These are phyloP conservation scores for Antechinus flavipes DNA, from an alignment of 2,113 vertebrate genomes.

Conservation along the genomic window DNA sequence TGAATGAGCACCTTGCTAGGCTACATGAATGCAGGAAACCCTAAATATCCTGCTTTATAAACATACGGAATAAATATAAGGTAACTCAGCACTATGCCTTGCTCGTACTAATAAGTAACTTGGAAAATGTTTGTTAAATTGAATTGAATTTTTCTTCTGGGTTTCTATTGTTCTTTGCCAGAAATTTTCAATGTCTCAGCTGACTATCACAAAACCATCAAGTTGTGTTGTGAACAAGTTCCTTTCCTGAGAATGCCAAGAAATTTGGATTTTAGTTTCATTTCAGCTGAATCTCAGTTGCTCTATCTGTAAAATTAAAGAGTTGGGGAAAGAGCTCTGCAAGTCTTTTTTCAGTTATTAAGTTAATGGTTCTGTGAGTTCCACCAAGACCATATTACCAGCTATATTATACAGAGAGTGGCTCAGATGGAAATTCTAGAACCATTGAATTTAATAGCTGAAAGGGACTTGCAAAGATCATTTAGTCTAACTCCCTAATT, in stretches of 20 bases:
- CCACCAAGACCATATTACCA: not conserved
- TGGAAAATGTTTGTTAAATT: not conserved
- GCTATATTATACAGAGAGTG: not conserved
- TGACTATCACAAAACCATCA: not conserved
- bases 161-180: not conserved
- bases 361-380: not conserved
- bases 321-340: not conserved
- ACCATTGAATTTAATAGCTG: not conserved
- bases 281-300: not conserved
- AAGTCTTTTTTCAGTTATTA: not conserved
- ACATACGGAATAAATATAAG: not conserved
- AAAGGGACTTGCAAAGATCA: not conserved
- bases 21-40: not conserved
- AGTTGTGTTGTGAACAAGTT: not conserved
- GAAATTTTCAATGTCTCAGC: not conserved
- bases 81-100: not conserved
- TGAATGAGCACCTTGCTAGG: not conserved
- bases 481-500: not conserved
- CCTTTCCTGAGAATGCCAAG: not conserved
- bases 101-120: not conserved
- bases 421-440: not conserved
- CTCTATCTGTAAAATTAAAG: not conserved
- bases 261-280: not conserved
- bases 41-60: not conserved
- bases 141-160: constrained; percentile 8